These are phyloP conservation scores for Rhynchomys soricoides DNA, from an alignment of 2,113 vertebrate species.

Conservation along the genomic window DNA sequence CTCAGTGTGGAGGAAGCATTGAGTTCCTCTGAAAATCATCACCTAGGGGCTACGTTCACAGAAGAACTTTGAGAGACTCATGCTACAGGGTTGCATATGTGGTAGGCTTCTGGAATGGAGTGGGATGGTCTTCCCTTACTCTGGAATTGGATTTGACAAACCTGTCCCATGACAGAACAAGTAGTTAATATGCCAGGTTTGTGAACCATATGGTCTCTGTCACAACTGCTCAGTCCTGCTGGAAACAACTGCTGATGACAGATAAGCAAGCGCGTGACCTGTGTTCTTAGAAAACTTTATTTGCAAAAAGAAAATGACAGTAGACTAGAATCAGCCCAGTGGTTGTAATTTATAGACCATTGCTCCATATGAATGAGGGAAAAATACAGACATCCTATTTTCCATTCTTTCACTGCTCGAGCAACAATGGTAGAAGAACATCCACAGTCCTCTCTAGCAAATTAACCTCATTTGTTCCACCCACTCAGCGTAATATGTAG, in stretches of 20 bases:
- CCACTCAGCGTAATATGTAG: not conserved
- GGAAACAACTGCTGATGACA: not conserved
- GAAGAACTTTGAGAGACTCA: not conserved
- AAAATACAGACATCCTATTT: not conserved
- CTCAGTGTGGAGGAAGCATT: not conserved
- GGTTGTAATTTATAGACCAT: not conserved
- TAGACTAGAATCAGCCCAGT: not conserved
- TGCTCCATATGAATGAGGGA: not conserved
- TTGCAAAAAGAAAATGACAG: not conserved
- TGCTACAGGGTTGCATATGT: not conserved
- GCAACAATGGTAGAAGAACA: not conserved
- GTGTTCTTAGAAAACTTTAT: not conserved
- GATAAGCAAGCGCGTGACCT: not conserved
- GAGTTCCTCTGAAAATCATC: not conserved
- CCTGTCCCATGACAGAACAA: not conserved
- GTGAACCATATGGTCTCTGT: not conserved
- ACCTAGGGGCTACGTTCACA: not conserved
- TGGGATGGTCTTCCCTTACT: not conserved
- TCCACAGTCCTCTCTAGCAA: not conserved
- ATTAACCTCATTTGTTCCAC: not conserved
- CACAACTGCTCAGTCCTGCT: not conserved
- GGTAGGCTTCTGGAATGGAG: not conserved
- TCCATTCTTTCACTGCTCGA: not conserved
- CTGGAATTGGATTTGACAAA: not conserved
- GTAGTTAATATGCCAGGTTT: not conserved